These are phyloP conservation scores for Amphibalanus amphitrite DNA, from an alignment of 1,140 invertebrate genomes.

Conservation along the genomic window DNA sequence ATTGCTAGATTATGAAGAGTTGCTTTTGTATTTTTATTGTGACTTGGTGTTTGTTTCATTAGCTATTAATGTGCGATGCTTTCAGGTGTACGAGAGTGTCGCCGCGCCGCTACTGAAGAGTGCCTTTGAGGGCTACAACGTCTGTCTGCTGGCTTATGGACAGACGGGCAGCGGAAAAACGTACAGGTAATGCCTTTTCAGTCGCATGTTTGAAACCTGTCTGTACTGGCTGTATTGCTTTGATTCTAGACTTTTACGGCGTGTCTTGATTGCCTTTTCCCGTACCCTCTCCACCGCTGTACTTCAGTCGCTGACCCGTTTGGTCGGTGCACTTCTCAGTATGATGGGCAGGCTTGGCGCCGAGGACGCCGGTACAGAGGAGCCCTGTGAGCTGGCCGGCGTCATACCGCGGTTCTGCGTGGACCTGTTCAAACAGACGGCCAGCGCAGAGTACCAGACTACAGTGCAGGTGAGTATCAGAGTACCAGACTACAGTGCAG, in stretches of 20 bases:
- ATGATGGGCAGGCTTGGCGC: constrained; percentile 42
- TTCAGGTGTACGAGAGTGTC: constrained; percentile 32
- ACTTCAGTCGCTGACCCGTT: too few relatives aligned
- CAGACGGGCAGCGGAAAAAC: constrained; percentile 41
- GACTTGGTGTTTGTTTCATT: too few relatives aligned
- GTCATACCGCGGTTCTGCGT: constrained; percentile 73
- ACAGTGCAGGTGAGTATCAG: background rate
- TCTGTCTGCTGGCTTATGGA: constrained; percentile 40
- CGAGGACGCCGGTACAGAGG: constrained; percentile 9
- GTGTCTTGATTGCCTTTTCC: too few relatives aligned
- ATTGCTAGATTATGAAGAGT: too few relatives aligned
- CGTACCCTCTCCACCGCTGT: too few relatives aligned
- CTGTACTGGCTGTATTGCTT: too few relatives aligned
- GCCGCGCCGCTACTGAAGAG: constrained; percentile 37
- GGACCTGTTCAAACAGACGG: constrained; percentile 47
- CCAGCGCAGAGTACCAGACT: constrained; percentile 23
- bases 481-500: too few relatives aligned
- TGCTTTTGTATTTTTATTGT: too few relatives aligned
- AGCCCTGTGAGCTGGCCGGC: constrained; percentile 32
- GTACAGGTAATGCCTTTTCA: constrained; percentile 38
- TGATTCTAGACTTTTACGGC: too few relatives aligned
- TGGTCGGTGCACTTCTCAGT: constrained; percentile 32
- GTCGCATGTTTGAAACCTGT: too few relatives aligned
- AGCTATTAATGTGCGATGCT: too few relatives aligned
- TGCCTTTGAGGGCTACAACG: constrained; percentile 42